Evolutionary conservation across 2,113 vertebrate species (phyloP), one percentile per base, ranked within the genome.

Genomic region (Donacobius atricapilla): DNA sequence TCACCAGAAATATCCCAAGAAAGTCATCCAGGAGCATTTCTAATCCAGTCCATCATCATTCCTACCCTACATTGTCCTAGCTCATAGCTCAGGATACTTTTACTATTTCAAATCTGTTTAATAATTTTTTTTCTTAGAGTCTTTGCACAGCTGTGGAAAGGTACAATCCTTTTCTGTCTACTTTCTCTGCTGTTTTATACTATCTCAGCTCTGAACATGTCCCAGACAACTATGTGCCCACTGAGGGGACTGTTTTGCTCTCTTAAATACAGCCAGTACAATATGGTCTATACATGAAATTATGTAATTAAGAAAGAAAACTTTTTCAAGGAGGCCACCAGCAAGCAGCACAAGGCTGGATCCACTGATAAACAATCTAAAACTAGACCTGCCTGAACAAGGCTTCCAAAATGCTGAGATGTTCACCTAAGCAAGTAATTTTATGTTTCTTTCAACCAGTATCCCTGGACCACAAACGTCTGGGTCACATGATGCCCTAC

Each of bases 401-500:
- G 27, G 15, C 13, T 48, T 73, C 37, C 45, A 93, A 90, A 78
- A 65, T 53, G 10, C 20, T 37, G 17, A 65, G 16, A 1, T 8
- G 10, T 65, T 84, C 23, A 44, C 11, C 4, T 31, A n/a, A 65
- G 3, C 21, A 44, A 25, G 3, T 11, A 0, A 60, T 58, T n/a
- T 69, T 45, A 9, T 42, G 5, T 65, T 84, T 65, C 37, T 81
- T 91, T 70, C 25, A 87, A 7, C 11, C 13, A 9, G 33, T 40
- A 54, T 6, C 10, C 8, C 61, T 21, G 9, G 11, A 78, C 7
- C 8, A 6, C 3, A 13, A 35, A 11, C 1, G 66, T 39, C 30
- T 56, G 39, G 21, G 42, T 31, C 4, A 28, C 0, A 0, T 21
- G 11, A 15, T 63, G 15, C 22, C 30, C 8, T 58, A 7, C 17